phyloP scores from a whole-genome alignment of 2,888 invertebrate species.

The Caenorhabditis angaria region DNA sequence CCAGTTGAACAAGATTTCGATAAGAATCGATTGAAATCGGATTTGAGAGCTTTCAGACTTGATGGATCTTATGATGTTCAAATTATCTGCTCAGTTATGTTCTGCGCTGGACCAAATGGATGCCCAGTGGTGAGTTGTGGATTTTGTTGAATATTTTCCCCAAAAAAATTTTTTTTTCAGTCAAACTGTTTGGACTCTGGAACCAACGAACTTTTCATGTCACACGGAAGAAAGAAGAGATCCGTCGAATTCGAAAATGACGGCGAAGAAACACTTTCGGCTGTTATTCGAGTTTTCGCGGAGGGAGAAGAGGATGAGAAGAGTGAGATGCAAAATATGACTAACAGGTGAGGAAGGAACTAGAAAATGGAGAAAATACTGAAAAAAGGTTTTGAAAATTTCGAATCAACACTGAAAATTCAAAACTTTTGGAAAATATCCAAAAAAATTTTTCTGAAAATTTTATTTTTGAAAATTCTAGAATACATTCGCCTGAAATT shows the following conservation, averaged over 20 bases:
- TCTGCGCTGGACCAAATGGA: slow-evolving; percentile 72
- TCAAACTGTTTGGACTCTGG: slow-evolving; percentile 72
- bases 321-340: slow-evolving; percentile 32
- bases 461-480: no score
- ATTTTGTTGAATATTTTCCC: no score
- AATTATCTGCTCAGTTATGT: slow-evolving; percentile 72
- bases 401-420: no score
- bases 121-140: slow-evolving; percentile 68
- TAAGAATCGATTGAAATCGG: slow-evolving; percentile 70
- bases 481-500: no score
- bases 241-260: slow-evolving; percentile 52
- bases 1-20: slow-evolving; percentile 72
- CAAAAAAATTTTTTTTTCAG: no score
- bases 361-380: no score
- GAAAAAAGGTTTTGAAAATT: no score
- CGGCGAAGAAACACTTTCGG: slow-evolving; percentile 70
- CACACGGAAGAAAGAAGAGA: slow-evolving; percentile 72
- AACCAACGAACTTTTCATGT: slow-evolving; percentile 72
- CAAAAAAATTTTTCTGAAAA: no score
- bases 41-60: slow-evolving; percentile 72
- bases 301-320: slow-evolving; percentile 71
- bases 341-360: slow-evolving; percentile 25
- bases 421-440: no score
- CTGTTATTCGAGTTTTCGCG: slow-evolving; percentile 71
- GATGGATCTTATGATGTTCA: slow-evolving; percentile 72